Conservation (phyloP, 2,113 vertebrate genomes). For the Neotoma lepida region DNA sequence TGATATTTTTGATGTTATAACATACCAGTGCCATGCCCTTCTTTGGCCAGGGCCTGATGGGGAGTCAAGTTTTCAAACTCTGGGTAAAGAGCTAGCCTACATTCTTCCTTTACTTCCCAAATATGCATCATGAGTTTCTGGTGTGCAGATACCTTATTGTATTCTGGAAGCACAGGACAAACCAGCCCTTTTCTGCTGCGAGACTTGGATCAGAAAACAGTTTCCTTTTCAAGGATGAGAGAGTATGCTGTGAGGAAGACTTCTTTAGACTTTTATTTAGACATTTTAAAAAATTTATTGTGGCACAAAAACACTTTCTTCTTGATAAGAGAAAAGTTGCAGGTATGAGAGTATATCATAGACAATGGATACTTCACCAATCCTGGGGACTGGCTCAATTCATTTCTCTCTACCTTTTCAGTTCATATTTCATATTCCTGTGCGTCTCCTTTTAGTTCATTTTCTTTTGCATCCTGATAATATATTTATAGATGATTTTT, state of each 20-base stretch:
- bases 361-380: neutral
- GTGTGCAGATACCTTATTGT: neutral
- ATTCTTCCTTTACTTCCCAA: neutral
- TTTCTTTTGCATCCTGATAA: conserved; percentile 10
- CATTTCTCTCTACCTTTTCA: conserved; percentile 4
- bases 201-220: neutral
- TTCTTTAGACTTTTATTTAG: conserved; percentile 48
- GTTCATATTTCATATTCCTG: neutral
- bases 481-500: conserved; percentile 57
- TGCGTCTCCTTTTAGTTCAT: conserved; percentile 6
- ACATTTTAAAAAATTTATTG: neutral
- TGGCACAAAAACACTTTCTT: neutral
- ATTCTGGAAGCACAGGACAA: neutral
- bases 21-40: neutral
- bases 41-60: neutral
- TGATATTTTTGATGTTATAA: conserved; percentile 4
- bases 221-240: conserved; percentile 18
- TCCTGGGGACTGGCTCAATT: neutral
- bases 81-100: neutral
- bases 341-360: neutral
- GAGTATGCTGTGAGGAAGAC: neutral
- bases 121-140: neutral
- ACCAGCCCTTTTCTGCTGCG: neutral
- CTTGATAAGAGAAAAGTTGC: neutral
- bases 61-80: neutral